phyloP scores from a whole-genome alignment of 2,888 invertebrate species.

The Philopedon plagiatum region DNA sequence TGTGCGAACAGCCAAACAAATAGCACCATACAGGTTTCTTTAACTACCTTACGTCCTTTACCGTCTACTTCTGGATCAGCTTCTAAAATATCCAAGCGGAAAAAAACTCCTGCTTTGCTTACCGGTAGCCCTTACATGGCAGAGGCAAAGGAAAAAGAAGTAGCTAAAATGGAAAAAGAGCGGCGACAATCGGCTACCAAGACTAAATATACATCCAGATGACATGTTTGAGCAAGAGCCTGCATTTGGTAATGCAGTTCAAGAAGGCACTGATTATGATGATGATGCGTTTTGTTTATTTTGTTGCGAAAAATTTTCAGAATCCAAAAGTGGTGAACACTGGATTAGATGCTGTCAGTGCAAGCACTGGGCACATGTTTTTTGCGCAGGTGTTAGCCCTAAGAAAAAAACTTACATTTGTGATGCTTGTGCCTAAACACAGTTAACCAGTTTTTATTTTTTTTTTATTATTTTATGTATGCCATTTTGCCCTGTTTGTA shows the following conservation, averaged over 20 bases:
- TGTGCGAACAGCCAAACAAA: not conserved
- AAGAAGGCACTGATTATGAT: slow-evolving; percentile 1
- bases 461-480: too few relatives aligned
- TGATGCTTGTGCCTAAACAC: slow-evolving; percentile 1
- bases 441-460: too few relatives aligned
- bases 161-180: not conserved
- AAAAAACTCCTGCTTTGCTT: not conserved
- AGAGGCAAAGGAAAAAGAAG: slow-evolving; percentile 1
- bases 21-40: not conserved
- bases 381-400: not conserved
- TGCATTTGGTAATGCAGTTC: not conserved
- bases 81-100: not conserved
- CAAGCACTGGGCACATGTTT: not conserved
- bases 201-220: not conserved
- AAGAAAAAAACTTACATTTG: not conserved
- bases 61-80: not conserved
- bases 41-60: not conserved
- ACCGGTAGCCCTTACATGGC: not conserved
- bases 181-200: slow-evolving; percentile 1
- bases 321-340: not conserved
- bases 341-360: not conserved
- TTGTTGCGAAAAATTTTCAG: slow-evolving; percentile 1
- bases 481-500: too few relatives aligned
- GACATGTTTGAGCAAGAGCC: not conserved
- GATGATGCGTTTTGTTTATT: slow-evolving; percentile 1